Percentiles rank a stretch among this genome's conserved stretches.
Conservation (phyloP, 2,888 invertebrate species). For the Tethea ocularis region DNA sequence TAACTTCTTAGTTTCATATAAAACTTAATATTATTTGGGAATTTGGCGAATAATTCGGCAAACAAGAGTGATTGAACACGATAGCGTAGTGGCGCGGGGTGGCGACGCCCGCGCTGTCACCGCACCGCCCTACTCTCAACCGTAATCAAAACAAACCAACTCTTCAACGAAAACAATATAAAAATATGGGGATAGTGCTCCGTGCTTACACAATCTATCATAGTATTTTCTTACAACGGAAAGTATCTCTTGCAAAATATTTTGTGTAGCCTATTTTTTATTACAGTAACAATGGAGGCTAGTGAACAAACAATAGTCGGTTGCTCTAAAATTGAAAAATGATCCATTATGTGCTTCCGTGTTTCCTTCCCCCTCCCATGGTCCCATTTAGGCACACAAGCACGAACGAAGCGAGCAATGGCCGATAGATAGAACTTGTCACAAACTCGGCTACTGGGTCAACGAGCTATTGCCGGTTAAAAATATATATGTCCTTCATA, state of each 20-base stretch:
- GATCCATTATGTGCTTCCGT: constrained; percentile 25
- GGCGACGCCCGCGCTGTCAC: constrained; percentile 62
- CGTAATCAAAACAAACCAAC: constrained; percentile 50
- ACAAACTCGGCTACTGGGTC: constrained; percentile 76
- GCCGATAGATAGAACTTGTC: constrained; percentile 60
- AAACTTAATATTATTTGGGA: constrained; percentile 19
- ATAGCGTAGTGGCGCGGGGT: constrained; percentile 47
- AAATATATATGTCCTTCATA: constrained; percentile 30
- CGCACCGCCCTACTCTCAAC: constrained; percentile 46
- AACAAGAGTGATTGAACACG: constrained; percentile 59
- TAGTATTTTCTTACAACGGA: neutral
- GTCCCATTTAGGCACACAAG: constrained; percentile 22
- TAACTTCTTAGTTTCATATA: constrained; percentile 2
- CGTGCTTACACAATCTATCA: neutral
- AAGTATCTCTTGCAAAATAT: neutral
- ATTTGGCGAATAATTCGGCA: constrained; percentile 53
- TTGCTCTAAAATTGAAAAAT: constrained; percentile 11
- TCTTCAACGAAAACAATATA: constrained; percentile 42
- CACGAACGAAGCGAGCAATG: constrained; percentile 36
- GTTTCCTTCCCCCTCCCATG: constrained; percentile 26
- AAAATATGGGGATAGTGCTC: constrained; percentile 14
- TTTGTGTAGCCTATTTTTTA: neutral
- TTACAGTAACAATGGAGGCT: neutral
- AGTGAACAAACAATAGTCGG: neutral
- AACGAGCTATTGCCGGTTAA: constrained; percentile 54